phyloP scores from a whole-genome alignment of 2,113 vertebrate species.

The Theropithecus gelada region DNA sequence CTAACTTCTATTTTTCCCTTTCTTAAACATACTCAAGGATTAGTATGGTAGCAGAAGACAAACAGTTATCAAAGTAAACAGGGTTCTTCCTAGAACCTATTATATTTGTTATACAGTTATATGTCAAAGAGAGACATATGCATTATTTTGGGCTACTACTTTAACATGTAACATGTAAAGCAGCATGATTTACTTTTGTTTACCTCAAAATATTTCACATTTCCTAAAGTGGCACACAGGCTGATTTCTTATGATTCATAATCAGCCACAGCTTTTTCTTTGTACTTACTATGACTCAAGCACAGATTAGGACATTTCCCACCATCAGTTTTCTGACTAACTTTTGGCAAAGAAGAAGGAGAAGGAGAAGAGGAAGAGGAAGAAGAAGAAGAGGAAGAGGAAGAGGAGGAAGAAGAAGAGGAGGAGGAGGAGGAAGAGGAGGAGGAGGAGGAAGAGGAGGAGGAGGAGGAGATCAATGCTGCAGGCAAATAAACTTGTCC shows the following conservation, averaged over 20 bases:
- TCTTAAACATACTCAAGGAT: not conserved
- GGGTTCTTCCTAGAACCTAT: not conserved
- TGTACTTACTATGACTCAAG: constrained; percentile 19
- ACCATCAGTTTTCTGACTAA: not conserved
- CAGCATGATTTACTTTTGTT: not conserved
- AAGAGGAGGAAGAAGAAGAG: rapidly evolving
- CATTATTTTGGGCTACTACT: not conserved
- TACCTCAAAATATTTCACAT: not conserved
- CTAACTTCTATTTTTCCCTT: not conserved
- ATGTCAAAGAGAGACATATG: not conserved
- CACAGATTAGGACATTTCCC: not conserved
- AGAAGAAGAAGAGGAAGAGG: rapidly evolving
- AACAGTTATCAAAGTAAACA: not conserved
- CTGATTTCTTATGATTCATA: constrained; percentile 29
- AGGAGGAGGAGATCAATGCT: not conserved
- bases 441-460: too few species aligned
- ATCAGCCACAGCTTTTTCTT: not conserved
- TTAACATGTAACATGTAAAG: not conserved
- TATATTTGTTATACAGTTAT: not conserved
- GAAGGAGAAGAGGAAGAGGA: too few species aligned
- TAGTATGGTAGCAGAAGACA: not conserved
- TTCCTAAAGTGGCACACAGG: not conserved
- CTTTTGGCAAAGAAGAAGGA: not conserved
- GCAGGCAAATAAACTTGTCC: not conserved
- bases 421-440: rapidly evolving